Percentiles rank a stretch among this genome's conserved stretches.
These are phyloP conservation scores for Rostratula benghalensis DNA, from an alignment of 2,113 vertebrate genomes.

Conservation along the genomic window DNA sequence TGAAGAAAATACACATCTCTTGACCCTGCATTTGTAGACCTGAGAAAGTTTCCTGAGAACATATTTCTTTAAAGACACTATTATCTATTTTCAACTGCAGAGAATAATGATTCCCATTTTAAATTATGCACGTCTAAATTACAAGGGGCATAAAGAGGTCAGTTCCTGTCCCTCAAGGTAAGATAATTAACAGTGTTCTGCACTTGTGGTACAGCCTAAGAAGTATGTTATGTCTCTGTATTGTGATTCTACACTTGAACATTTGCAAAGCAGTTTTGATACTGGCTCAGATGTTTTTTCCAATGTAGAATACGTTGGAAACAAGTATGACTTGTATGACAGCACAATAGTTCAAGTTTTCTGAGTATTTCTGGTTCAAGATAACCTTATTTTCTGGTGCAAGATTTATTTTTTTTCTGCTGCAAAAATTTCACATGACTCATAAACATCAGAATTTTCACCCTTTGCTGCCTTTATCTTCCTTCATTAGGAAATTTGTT, in stretches of 20 bases:
- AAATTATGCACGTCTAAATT: constrained; percentile 29
- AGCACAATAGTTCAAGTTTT: neutral
- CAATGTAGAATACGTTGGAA: neutral
- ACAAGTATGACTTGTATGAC: neutral
- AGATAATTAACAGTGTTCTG: constrained; percentile 3
- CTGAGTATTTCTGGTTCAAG: neutral
- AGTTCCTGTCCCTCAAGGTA: neutral
- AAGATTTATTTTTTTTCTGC: rapidly evolving
- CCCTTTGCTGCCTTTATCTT: neutral
- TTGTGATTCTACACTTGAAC: neutral
- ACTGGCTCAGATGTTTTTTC: neutral
- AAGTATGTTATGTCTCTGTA: neutral
- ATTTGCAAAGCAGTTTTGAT: neutral
- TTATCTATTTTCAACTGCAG: constrained; percentile 18
- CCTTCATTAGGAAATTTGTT: neutral
- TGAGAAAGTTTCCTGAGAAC: neutral
- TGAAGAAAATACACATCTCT: neutral
- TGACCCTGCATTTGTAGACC: neutral
- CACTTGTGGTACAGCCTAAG: neutral
- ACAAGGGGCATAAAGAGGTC: neutral
- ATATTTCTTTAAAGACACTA: constrained; percentile 8
- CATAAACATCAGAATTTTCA: neutral
- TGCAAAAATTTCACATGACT: neutral
- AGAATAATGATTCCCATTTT: neutral
- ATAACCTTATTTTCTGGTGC: rapidly evolving